Percentiles rank a stretch among this genome's conserved stretches.
These are phyloP conservation scores for Eulemur rufifrons DNA, from an alignment of 2,113 vertebrate species.

Conservation along the genomic window DNA sequence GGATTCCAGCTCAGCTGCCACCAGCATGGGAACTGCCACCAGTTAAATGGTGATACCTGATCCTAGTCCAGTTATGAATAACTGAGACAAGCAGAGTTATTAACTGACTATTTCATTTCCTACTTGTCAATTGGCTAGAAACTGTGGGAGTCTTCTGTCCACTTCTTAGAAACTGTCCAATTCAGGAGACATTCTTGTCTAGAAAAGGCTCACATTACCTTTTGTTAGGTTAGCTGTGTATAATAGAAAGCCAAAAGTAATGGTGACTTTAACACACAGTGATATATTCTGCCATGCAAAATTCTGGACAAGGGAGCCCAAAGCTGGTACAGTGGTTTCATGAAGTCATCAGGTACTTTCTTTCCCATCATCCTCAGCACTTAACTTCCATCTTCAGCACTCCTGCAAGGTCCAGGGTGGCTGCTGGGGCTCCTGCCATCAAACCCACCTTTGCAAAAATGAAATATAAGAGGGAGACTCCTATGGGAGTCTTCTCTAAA, in stretches of 20 bases:
- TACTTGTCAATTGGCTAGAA: background rate
- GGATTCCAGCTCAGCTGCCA: background rate
- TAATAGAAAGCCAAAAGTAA: background rate
- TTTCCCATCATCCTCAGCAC: background rate
- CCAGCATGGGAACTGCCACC: background rate
- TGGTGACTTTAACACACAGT: background rate
- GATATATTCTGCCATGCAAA: background rate
- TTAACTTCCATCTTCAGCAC: background rate
- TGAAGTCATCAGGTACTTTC: background rate
- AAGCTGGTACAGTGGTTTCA: background rate
- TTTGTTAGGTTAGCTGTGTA: background rate
- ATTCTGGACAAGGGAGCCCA: background rate
- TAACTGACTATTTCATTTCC: background rate
- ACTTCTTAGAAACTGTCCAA: background rate
- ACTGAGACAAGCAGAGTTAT: background rate
- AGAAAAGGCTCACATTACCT: background rate
- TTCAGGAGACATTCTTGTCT: background rate
- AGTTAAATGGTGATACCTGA: background rate
- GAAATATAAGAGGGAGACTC: background rate
- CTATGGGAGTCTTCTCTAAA: background rate
- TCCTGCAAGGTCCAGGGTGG: background rate
- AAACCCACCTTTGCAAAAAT: background rate
- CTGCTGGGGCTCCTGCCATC: background rate
- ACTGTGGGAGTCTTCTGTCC: background rate
- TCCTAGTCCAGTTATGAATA: background rate